A percentile compares a stretch with the other conserved stretches of the same genome.
These are phyloP conservation scores for Hemibagrus guttatus DNA, from an alignment of 2,797 vertebrate species.

Conservation along the genomic window DNA sequence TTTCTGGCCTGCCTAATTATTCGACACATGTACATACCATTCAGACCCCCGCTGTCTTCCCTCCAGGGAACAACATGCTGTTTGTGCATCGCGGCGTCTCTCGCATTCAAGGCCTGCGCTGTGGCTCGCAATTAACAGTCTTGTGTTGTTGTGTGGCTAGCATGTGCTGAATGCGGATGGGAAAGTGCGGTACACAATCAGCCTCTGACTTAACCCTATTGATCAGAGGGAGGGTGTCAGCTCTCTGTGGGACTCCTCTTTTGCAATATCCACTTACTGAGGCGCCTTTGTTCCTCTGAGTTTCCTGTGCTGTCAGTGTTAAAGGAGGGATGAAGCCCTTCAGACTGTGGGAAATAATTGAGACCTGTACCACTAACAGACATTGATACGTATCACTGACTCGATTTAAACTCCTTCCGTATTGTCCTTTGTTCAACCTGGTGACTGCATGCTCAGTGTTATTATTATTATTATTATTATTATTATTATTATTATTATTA, in stretches of 20 bases:
- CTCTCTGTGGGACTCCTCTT: constrained; percentile 33
- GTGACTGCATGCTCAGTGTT: neutral
- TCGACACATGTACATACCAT: constrained; percentile 73
- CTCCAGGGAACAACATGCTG: constrained; percentile 72
- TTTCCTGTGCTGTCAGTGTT: constrained; percentile 47
- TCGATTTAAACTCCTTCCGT: constrained; percentile 52
- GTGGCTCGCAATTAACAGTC: constrained; percentile 76
- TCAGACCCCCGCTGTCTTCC: constrained; percentile 51
- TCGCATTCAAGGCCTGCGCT: constrained; percentile 69
- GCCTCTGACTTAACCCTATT: constrained; percentile 54
- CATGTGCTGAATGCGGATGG: constrained; percentile 53
- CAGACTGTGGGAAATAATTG: constrained; percentile 46
- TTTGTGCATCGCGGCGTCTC: constrained; percentile 73
- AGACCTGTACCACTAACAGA: constrained; percentile 50
- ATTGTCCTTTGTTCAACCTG: neutral
- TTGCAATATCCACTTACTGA: constrained; percentile 44
- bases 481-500: neutral
- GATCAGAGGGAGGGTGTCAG: constrained; percentile 54
- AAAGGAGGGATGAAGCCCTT: constrained; percentile 21
- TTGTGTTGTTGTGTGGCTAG: constrained; percentile 70
- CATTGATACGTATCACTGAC: constrained; percentile 19
- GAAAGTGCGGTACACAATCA: constrained; percentile 52
- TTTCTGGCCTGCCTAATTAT: constrained; percentile 74
- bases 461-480: neutral
- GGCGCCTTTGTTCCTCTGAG: constrained; percentile 50